These are phyloP conservation scores for Forbesichthys papilliferus DNA, from an alignment of 2,113 vertebrate species.

Conservation along the genomic window DNA sequence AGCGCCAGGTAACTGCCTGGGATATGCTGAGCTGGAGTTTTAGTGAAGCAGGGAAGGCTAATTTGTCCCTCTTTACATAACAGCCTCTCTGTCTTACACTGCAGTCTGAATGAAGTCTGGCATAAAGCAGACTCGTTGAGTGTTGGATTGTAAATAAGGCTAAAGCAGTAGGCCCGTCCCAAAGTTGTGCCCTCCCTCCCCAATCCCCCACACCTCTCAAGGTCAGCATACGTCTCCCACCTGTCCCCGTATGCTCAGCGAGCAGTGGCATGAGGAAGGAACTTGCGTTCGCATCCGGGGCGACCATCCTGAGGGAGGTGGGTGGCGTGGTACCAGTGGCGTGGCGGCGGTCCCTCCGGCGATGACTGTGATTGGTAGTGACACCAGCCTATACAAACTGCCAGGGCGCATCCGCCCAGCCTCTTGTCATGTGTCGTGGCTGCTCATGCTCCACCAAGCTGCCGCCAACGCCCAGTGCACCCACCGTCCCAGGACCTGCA, in stretches of 20 bases:
- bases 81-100: too few relatives aligned
- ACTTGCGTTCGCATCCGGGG: not conserved
- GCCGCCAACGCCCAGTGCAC: conserved; percentile 56
- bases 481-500: too few relatives aligned
- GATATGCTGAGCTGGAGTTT: not conserved
- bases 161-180: too few relatives aligned
- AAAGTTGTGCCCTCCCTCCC: too few relatives aligned
- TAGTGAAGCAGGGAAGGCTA: not conserved
- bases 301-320: not conserved
- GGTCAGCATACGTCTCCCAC: too few relatives aligned
- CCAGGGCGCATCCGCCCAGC: conserved; percentile 66
- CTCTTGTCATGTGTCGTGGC: conserved; percentile 72
- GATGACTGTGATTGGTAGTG: conserved; percentile 70
- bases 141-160: too few relatives aligned
- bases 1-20: not conserved
- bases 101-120: too few relatives aligned
- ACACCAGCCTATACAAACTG: conserved; percentile 73
- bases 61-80: not conserved
- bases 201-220: too few relatives aligned
- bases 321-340: not conserved
- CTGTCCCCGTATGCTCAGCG: too few relatives aligned
- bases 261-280: too few relatives aligned
- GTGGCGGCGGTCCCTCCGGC: conserved; percentile 49
- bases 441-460: conserved; percentile 70
- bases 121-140: too few relatives aligned